A percentile compares a stretch with the other conserved stretches of the same genome.
Evolutionary conservation across 2,888 invertebrate genomes (phyloP).

Genomic region (Harmothoe impar): DNA sequence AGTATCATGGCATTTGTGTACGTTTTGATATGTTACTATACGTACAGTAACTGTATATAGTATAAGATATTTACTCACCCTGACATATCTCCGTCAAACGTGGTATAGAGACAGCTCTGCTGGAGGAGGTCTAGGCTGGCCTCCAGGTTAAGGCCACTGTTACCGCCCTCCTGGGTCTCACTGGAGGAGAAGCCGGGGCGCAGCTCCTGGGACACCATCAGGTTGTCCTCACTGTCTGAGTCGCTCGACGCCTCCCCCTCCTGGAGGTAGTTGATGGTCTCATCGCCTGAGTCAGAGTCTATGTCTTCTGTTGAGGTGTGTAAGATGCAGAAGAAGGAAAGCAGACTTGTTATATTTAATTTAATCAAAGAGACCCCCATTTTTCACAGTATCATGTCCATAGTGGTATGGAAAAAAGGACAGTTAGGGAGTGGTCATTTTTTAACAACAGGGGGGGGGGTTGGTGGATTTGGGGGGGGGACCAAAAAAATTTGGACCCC

Average conservation of each 20-base stretch:
- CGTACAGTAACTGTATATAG: no score
- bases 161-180: background rate
- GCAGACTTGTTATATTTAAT: background rate
- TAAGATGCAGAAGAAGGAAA: no score
- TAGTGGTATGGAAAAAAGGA: no score
- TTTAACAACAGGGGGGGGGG: no score
- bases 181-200: conserved; percentile 73
- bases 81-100: background rate
- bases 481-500: no score
- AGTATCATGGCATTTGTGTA: no score
- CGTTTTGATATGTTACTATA: no score
- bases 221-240: conserved; percentile 79
- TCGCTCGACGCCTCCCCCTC: conserved; percentile 74
- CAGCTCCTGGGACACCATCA: conserved; percentile 80
- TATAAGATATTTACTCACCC: background rate
- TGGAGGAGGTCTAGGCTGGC: conserved; percentile 52
- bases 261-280: conserved; percentile 78
- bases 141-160: conserved; percentile 53
- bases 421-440: no score
- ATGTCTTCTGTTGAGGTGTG: conserved; percentile 29
- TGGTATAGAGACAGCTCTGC: conserved; percentile 26
- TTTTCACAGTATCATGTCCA: no score
- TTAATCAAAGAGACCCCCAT: background rate
- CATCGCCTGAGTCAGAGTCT: conserved; percentile 73
- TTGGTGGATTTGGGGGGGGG: no score